A percentile compares a stretch with the other conserved stretches of the same genome.
Conservation (phyloP, 2,113 vertebrate species). For the Otolemur garnettii region DNA sequence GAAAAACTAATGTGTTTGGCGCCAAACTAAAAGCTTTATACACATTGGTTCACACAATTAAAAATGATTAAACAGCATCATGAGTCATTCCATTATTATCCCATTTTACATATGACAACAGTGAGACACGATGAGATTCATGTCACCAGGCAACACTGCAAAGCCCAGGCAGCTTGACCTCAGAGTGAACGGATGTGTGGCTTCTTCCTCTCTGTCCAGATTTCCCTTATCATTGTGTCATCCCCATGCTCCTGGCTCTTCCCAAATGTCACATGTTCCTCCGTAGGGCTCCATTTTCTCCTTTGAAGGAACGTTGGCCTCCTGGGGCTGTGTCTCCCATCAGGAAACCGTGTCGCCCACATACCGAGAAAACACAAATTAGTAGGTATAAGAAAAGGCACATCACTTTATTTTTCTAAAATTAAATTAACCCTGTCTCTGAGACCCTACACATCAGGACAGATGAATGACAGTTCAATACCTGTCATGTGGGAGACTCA, state of each 20-base stretch:
- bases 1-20: not conserved
- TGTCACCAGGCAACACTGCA: not conserved
- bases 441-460: not conserved
- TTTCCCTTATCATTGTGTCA: not conserved
- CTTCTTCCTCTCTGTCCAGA: not conserved
- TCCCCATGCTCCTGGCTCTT: not conserved
- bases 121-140: not conserved
- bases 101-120: slow-evolving; percentile 38
- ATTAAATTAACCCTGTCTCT: slow-evolving; percentile 14
- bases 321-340: not conserved
- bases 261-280: not conserved
- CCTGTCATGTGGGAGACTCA: not conserved
- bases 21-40: not conserved
- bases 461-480: not conserved
- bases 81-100: not conserved
- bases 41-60: not conserved
- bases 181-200: not conserved
- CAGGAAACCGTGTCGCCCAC: not conserved
- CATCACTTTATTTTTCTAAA: not conserved
- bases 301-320: not conserved
- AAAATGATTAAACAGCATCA: slow-evolving; percentile 2
- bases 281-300: not conserved
- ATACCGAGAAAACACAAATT: not conserved
- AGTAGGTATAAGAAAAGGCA: not conserved
- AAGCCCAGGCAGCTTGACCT: not conserved